Evolutionary conservation across 2,888 invertebrate genomes (phyloP).

Genomic region (Subacronicta megacephala): DNA sequence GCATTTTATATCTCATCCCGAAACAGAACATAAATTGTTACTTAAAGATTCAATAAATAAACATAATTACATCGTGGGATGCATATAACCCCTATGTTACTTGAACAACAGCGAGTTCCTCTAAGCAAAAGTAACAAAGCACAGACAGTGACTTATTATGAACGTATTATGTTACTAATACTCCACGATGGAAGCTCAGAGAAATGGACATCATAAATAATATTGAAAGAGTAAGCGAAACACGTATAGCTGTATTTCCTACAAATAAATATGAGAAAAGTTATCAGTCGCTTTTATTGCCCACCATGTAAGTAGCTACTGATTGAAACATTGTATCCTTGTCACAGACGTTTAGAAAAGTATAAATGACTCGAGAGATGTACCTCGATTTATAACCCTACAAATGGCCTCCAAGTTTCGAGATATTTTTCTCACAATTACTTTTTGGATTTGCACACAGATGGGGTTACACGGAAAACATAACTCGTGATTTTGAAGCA

Average conservation of each 20-base stretch:
- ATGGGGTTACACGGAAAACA: background rate
- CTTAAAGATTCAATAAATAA: too few species aligned
- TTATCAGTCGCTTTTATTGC: slow-evolving; percentile 52
- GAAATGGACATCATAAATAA: slow-evolving; percentile 49
- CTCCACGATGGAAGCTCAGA: slow-evolving; percentile 22
- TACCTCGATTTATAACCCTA: slow-evolving; percentile 36
- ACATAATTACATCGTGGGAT: background rate
- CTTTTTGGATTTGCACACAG: slow-evolving; percentile 1
- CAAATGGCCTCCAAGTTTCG: slow-evolving; percentile 30
- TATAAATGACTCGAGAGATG: slow-evolving; percentile 41
- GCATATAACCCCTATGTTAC: too few species aligned
- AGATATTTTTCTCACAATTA: slow-evolving; percentile 14
- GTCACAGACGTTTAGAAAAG: slow-evolving; percentile 32
- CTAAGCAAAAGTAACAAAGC: too few species aligned
- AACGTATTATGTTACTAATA: slow-evolving; percentile 22
- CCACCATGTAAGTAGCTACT: slow-evolving; percentile 36
- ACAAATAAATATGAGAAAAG: slow-evolving; percentile 44
- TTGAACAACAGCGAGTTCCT: too few species aligned
- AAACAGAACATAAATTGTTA: too few species aligned
- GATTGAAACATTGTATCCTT: slow-evolving; percentile 47
- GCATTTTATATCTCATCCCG: too few species aligned
- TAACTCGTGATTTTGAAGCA: slow-evolving; percentile 3
- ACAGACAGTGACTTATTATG: background rate
- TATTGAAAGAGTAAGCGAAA: slow-evolving; percentile 51
- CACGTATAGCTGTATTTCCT: slow-evolving; percentile 30